Percentiles rank a stretch among this genome's conserved stretches.
Evolutionary conservation across 2,797 vertebrate genomes (phyloP).

Genomic region (Emys orbicularis): DNA sequence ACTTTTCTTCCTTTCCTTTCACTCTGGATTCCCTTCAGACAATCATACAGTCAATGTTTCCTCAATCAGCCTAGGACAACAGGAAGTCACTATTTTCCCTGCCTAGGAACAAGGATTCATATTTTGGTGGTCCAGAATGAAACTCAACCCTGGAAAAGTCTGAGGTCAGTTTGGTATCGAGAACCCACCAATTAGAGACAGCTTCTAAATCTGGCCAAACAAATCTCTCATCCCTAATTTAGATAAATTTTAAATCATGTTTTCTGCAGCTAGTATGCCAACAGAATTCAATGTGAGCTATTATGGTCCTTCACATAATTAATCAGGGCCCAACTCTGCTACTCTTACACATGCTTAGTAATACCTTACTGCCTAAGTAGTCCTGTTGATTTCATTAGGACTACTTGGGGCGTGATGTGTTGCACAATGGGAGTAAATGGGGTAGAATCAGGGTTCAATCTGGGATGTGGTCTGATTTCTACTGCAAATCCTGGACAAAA

Average conservation of each 20-base stretch:
- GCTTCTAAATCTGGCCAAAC: not conserved
- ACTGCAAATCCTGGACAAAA: not conserved
- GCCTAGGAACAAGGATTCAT: not conserved
- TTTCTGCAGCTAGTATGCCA: not conserved
- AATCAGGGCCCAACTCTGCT: not conserved
- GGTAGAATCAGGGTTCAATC: not conserved
- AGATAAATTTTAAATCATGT: not conserved
- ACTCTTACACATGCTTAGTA: not conserved
- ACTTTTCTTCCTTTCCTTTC: not conserved
- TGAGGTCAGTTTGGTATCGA: not conserved
- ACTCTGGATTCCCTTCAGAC: not conserved
- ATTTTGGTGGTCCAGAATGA: fast-evolving
- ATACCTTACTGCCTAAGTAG: not conserved
- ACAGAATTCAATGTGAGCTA: not conserved
- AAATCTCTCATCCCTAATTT: not conserved
- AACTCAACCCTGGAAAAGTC: not conserved
- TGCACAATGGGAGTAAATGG: not conserved
- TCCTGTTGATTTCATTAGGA: not conserved
- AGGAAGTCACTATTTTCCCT: not conserved
- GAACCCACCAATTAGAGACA: not conserved
- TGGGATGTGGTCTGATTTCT: not conserved
- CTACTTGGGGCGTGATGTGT: not conserved
- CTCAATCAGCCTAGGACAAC: not conserved
- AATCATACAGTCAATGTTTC: not conserved
- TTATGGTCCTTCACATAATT: not conserved